Conservation (phyloP, 2,797 vertebrate genomes). For the Megaceryle alcyon region DNA sequence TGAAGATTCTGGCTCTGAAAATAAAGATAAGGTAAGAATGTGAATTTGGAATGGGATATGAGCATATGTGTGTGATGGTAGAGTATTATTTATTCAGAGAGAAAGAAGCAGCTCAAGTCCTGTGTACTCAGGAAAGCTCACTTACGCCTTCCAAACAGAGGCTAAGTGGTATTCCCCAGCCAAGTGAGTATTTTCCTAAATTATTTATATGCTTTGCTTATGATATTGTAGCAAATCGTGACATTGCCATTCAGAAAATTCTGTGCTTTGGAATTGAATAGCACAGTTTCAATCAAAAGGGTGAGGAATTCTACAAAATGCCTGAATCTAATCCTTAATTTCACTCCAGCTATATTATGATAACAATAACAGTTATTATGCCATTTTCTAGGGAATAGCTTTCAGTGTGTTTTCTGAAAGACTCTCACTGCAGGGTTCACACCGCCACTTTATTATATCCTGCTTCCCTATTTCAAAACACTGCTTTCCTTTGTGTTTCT, state of each 20-base stretch:
- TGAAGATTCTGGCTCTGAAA: constrained; percentile 84
- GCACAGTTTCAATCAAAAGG: neutral
- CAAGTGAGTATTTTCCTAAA: constrained; percentile 20
- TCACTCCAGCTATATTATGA: neutral
- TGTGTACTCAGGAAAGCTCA: neutral
- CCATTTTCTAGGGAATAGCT: neutral
- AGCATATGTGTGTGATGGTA: neutral
- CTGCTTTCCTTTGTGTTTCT: neutral
- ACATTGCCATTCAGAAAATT: constrained; percentile 57
- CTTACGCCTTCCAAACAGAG: neutral
- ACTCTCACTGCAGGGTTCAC: neutral
- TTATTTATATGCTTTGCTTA: neutral
- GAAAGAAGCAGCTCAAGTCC: neutral
- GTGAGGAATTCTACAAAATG: neutral
- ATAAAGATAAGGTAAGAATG: constrained; percentile 93
- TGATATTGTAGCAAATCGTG: constrained; percentile 32
- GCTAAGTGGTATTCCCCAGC: neutral
- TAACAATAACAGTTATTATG: neutral
- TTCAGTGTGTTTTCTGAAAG: neutral
- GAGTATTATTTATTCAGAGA: constrained; percentile 17
- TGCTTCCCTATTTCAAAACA: neutral
- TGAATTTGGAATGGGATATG: neutral
- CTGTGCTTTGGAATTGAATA: neutral
- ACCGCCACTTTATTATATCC: neutral
- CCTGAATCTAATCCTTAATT: neutral